Evolutionary conservation across 2,888 invertebrate species (phyloP).

Genomic region (Stenotaenia linearis): DNA sequence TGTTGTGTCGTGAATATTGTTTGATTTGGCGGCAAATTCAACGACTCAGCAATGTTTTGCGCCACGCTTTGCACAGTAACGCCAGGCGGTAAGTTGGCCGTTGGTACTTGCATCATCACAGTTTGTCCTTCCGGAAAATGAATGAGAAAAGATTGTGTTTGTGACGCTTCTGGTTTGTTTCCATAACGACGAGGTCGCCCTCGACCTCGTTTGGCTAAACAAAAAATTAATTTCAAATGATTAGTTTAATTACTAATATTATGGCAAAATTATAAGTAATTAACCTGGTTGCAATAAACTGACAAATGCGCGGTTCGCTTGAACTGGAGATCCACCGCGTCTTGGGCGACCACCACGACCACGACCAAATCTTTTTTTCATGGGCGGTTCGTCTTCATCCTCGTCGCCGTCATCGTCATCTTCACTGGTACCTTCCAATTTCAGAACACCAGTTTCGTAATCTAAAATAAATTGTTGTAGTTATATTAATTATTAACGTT

Average conservation of each 20-base stretch:
- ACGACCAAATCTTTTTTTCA: constrained; percentile 29
- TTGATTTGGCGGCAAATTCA: neutral
- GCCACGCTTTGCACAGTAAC: constrained; percentile 38
- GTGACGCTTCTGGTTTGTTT: constrained; percentile 40
- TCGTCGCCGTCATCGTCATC: constrained; percentile 40
- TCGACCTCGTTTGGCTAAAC: constrained; percentile 43
- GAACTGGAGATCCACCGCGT: neutral
- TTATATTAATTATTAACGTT: no score
- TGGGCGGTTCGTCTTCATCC: constrained; percentile 37
- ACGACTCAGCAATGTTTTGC: constrained; percentile 37
- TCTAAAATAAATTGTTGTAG: no score
- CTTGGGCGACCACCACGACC: constrained; percentile 36
- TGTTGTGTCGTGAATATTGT: neutral
- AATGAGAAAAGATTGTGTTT: constrained; percentile 45
- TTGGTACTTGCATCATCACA: constrained; percentile 45
- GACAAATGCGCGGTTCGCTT: neutral
- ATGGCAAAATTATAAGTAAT: neutral
- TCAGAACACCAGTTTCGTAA: constrained; percentile 44
- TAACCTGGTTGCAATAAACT: constrained; percentile 13
- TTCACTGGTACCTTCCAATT: constrained; percentile 39
- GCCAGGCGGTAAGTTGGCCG: constrained; percentile 37
- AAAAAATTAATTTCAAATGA: neutral
- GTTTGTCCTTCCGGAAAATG: constrained; percentile 46
- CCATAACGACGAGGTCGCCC: constrained; percentile 46
- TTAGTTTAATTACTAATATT: neutral